phyloP scores from a whole-genome alignment of 2,888 invertebrate species.

The Mythimna vitellina region DNA sequence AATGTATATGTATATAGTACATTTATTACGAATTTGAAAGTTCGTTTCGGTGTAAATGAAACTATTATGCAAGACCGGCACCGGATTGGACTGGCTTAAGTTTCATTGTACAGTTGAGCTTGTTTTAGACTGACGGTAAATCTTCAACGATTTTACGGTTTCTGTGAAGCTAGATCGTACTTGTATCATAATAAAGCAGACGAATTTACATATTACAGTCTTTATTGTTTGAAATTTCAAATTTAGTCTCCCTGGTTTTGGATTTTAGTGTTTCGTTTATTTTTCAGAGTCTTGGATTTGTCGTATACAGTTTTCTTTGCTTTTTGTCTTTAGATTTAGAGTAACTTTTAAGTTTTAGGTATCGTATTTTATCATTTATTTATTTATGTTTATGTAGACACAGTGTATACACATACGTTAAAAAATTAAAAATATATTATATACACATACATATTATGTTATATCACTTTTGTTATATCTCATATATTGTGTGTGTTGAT shows the following conservation, averaged over 20 bases:
- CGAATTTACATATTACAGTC: conserved; percentile 65
- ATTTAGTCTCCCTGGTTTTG: conserved; percentile 41
- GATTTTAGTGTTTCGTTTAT: conserved; percentile 22
- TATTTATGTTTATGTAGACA: too few species aligned
- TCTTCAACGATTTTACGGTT: conserved; percentile 75
- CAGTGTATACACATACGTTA: too few species aligned
- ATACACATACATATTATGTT: too few species aligned
- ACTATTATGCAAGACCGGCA: conserved; percentile 71
- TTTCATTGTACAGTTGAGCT: conserved; percentile 77
- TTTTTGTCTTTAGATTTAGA: not conserved
- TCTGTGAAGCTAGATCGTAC: conserved; percentile 64
- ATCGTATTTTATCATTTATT: not conserved
- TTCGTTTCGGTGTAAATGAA: conserved; percentile 65
- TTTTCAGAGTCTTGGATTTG: conserved; percentile 13
- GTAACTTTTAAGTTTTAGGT: not conserved
- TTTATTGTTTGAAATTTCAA: conserved; percentile 63
- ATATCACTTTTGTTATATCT: too few species aligned
- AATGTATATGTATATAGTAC: too few species aligned
- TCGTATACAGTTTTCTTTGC: not conserved
- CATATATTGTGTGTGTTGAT: too few species aligned
- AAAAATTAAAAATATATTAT: too few species aligned
- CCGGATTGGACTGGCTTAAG: conserved; percentile 76
- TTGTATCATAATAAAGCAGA: conserved; percentile 71
- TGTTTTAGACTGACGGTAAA: conserved; percentile 76
- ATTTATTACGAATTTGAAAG: conserved; percentile 2